Evolutionary conservation across 2,113 vertebrate genomes (phyloP), one percentile per base, ranked within the genome.

Genomic region (Cephalopterus ornatus): DNA sequence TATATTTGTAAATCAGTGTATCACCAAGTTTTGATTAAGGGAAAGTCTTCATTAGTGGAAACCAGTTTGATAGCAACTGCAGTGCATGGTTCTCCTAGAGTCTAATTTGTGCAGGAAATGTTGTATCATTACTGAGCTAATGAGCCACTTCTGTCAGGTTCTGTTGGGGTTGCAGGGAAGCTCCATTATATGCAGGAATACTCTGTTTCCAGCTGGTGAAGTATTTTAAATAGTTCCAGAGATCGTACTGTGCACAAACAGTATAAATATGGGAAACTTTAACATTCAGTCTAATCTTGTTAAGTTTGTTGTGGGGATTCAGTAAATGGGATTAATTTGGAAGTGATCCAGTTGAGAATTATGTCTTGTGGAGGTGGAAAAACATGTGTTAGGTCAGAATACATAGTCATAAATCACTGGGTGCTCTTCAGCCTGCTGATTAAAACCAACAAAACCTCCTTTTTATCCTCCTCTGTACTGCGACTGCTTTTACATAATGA

Each of bases 291-390:
- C n/a, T 68, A 32, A 49, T 70, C 89, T 91, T 59, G 8, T 65
- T 72, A 47, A 39, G 61, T 71, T 91, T 67, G 58, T 78, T 95
- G 37, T 62, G 50, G 52, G 55, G 24, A 59, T 93, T 92, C 66
- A 92, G 67, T 77, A 63, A 66, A 47, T 92, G 85, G 50, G 75
- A 75, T 90, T 94, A 58, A 82, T 95, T 92, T 93, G 93, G 85
- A 93, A 88, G 50, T 44, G 46, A 89, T 92, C 74, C 70, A 93
- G 10, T 88, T 88, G 88, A 85, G 62, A 95, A 87, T 77, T 91
- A n/a, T 3, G 52, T 83, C 59, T 92, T 62, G 32, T 77, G 78
- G 53, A 85, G 81, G 83, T 14, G 15, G 83, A 91, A 92, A 28
- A 95, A 95, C 73, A 93, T 89, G 73, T 96, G 76, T 77, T 62